These are phyloP conservation scores for Lymantria dispar DNA, from an alignment of 2,888 invertebrate species.

Conservation along the genomic window DNA sequence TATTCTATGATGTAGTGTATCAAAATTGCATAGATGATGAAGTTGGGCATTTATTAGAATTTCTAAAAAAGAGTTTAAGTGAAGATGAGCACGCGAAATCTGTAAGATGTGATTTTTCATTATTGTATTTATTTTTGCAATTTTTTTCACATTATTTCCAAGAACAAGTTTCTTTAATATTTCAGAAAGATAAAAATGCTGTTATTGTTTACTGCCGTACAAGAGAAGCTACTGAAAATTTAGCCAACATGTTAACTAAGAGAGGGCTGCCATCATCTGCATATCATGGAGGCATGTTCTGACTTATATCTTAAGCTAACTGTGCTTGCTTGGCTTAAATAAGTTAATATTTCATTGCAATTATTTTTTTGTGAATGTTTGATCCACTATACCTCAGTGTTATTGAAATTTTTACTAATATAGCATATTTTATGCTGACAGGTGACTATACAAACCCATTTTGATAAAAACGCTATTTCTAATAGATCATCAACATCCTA, in stretches of 20 bases:
- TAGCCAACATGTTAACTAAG: conserved; percentile 89
- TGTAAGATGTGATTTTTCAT: conserved; percentile 47
- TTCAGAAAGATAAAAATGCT: conserved; percentile 83
- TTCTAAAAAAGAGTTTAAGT: conserved; percentile 86
- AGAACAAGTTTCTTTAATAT: conserved; percentile 17
- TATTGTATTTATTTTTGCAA: not conserved
- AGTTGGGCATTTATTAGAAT: conserved; percentile 89
- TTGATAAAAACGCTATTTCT: too few species aligned
- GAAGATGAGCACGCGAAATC: conserved; percentile 76
- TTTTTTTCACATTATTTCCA: not conserved
- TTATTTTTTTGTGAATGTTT: too few species aligned
- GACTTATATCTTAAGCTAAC: too few species aligned
- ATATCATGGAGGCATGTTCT: conserved; percentile 91
- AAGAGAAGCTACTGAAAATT: conserved; percentile 92
- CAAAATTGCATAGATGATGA: conserved; percentile 93
- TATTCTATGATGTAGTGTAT: conserved; percentile 96
- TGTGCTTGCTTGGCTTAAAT: too few species aligned
- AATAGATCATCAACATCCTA: too few species aligned
- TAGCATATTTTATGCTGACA: too few species aligned
- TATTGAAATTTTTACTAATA: too few species aligned
- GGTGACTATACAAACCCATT: too few species aligned
- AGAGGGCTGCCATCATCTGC: conserved; percentile 89
- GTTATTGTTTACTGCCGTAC: conserved; percentile 98
- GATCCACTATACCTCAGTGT: too few species aligned
- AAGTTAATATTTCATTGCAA: too few species aligned